Evolutionary conservation across 2,888 invertebrate genomes (phyloP).

Genomic region (Proisotoma minuta): DNA sequence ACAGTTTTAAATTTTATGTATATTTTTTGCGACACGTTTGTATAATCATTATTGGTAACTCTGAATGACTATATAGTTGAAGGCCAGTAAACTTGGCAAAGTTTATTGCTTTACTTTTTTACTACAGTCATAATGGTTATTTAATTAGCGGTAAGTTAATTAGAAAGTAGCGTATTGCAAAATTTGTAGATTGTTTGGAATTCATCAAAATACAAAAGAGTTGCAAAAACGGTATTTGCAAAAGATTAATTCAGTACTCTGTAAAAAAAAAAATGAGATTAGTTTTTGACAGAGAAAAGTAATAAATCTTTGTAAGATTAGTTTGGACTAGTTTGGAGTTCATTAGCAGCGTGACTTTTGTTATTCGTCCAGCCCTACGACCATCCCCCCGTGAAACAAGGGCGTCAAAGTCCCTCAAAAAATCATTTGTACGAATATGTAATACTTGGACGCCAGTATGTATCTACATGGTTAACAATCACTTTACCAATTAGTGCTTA

Average conservation of each 20-base stretch:
- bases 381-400: slow-evolving; percentile 28
- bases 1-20: no score
- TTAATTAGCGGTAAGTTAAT: slow-evolving; percentile 6
- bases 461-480: not conserved
- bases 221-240: not conserved
- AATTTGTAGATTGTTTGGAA: no score
- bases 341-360: slow-evolving; percentile 32
- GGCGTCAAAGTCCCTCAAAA: slow-evolving; percentile 27
- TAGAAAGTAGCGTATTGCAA: not conserved
- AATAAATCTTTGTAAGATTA: slow-evolving; percentile 28
- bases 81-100: no score
- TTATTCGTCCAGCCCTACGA: slow-evolving; percentile 29
- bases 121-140: not conserved
- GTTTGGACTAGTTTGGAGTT: slow-evolving; percentile 30
- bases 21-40: no score
- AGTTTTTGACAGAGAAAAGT: slow-evolving; percentile 15
- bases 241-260: no score
- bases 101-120: no score
- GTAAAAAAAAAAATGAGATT: no score
- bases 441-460: slow-evolving; percentile 23
- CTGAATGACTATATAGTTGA: no score
- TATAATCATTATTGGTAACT: no score
- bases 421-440: slow-evolving; percentile 28
- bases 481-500: no score
- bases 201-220: not conserved